Evolutionary conservation across 2,888 invertebrate species (phyloP), one percentile per base, ranked within the genome.

Genomic region (Andricus curvator): DNA sequence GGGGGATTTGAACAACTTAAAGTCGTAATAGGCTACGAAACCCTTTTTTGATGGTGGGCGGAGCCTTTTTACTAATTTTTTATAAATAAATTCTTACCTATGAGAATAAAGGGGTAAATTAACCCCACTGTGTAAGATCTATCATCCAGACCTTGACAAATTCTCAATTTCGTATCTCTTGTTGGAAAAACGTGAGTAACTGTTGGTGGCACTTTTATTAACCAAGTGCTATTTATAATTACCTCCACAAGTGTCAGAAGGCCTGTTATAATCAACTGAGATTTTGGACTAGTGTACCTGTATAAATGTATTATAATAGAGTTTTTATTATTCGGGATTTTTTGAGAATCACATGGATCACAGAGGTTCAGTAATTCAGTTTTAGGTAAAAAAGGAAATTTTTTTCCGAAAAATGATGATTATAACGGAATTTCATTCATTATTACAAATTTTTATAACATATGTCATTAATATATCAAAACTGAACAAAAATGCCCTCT

Each of bases 61-160:
- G 33, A 33, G 33, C 33, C 5, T 33, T 33, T 33, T 37, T 37
- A 37, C 8, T 9, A 37, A 9, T 37, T 37, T 22, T 48, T 20
- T 37, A 29, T 15, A 5, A 9, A 51, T 41, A 51, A 48, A 48
- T 9, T 77, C 82, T 86, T 81, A 92, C 94, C 92, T 83, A 94
- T 94, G 29, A 95, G 89, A 51, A 94, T 81, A 65, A 94, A 93
- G 0, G 94, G 94, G 84, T 94, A 95, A 56, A 93, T 89, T 48
- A 94, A 91, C 0, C 94, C 94, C 17, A 94, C 91, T 81, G 93
- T 91, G 88, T 94, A 94, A 0, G 94, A 93, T 77, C 93, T 92
- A 78, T 93, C 93, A 70, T 93, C 93, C 11, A 94, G 92, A 0
- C 94, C 94, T 17, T 89, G 89, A 79, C 93, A 93, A 33, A 93